phyloP scores from a whole-genome alignment of 2,113 vertebrate species.

The Urocitellus parryii region DNA sequence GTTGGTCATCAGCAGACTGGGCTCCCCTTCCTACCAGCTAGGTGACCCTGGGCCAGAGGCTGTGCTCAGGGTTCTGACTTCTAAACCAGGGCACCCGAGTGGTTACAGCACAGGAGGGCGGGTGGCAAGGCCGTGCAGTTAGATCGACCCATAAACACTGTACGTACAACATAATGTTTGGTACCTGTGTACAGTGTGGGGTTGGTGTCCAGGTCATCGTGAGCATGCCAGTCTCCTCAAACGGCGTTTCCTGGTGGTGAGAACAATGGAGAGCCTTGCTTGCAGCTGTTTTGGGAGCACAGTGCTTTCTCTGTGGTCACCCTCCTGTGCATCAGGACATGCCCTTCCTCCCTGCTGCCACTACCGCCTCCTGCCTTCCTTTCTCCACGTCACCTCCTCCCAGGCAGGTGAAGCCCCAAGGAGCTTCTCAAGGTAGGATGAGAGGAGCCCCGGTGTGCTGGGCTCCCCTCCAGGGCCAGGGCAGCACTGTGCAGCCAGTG shows the following conservation, averaged over 20 bases:
- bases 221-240: neutral
- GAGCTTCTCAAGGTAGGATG: fast-evolving
- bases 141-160: neutral
- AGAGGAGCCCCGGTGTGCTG: fast-evolving
- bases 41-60: neutral
- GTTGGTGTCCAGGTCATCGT: too few species aligned
- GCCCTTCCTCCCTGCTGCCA: fast-evolving
- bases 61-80: neutral
- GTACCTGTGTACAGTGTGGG: too few species aligned
- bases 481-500: too few species aligned
- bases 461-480: too few species aligned
- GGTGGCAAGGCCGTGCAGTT: neutral
- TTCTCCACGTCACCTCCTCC: neutral
- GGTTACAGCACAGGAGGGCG: neutral
- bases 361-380: too few species aligned
- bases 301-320: too few species aligned
- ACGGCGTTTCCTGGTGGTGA: neutral
- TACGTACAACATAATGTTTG: neutral
- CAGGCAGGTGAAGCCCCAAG: fast-evolving
- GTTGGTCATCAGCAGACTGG: fast-evolving
- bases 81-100: neutral
- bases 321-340: neutral
- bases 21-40: neutral
- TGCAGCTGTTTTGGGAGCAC: neutral
- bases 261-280: neutral